Conservation (phyloP, 1,140 invertebrate genomes). For the Panagrolaimus sp. region DNA sequence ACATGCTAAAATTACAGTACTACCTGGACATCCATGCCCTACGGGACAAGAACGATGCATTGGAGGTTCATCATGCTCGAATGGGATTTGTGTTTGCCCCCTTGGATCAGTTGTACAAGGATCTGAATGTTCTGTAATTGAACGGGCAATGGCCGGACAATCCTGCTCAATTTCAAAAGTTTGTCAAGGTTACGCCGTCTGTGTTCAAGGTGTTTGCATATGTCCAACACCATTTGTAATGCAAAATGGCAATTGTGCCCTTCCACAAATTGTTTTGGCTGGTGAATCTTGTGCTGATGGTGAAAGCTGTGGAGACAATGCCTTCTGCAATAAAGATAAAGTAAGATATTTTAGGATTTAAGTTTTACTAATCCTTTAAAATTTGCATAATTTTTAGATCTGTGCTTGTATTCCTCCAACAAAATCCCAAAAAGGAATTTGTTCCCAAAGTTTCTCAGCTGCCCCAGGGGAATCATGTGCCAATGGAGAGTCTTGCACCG, state of each 20-base stretch:
- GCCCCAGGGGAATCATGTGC: conserved; percentile 35
- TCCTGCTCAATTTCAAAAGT: conserved; percentile 38
- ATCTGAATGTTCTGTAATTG: conserved; percentile 37
- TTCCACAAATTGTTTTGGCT: conserved; percentile 24
- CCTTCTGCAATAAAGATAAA: conserved; percentile 32
- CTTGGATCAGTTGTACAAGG: conserved; percentile 41
- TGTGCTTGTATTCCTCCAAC: conserved; percentile 43
- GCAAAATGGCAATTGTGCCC: conserved; percentile 38
- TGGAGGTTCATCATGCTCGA: conserved; percentile 41
- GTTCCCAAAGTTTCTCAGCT: conserved; percentile 25
- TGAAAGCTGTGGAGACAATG: conserved; percentile 40
- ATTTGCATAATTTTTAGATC: conserved; percentile 14
- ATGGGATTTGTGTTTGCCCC: conserved; percentile 39
- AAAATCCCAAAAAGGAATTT: conserved; percentile 41
- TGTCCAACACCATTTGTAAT: conserved; percentile 44
- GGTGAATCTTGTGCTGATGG: conserved; percentile 34
- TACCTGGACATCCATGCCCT: conserved; percentile 39
- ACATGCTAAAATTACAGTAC: conserved; percentile 21
- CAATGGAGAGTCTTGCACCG: conserved; percentile 35
- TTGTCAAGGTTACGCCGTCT: conserved; percentile 40
- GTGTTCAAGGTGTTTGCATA: conserved; percentile 42
- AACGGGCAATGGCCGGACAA: conserved; percentile 35
- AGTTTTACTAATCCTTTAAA: not conserved
- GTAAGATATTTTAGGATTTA: conserved; percentile 14
- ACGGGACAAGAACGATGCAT: conserved; percentile 42